Evolutionary conservation across 2,888 invertebrate species (phyloP).

Genomic region (Chloroclysta siterata): DNA sequence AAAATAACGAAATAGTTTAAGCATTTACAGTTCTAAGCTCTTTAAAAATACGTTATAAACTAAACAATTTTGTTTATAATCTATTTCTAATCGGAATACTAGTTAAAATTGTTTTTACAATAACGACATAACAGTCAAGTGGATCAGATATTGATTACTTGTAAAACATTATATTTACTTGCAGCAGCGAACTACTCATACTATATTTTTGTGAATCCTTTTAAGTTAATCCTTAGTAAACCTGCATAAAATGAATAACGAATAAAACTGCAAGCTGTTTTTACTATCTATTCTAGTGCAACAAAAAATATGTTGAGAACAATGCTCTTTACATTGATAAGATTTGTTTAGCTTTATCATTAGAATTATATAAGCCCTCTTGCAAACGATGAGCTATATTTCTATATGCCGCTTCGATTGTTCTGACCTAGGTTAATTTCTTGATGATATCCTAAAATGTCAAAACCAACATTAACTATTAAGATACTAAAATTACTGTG

Average conservation of each 20-base stretch:
- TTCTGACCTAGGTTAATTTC: too few relatives aligned
- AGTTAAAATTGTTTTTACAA: background rate
- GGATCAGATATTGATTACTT: background rate
- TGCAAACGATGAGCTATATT: background rate
- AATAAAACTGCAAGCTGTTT: constrained; percentile 15
- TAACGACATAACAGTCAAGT: too few relatives aligned
- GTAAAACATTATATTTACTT: background rate
- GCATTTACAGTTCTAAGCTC: background rate
- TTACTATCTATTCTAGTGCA: constrained; percentile 14
- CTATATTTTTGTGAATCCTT: background rate
- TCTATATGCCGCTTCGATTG: too few relatives aligned
- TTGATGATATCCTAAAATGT: too few relatives aligned
- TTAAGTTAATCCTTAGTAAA: background rate
- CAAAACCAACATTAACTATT: too few relatives aligned
- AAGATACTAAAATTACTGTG: too few relatives aligned
- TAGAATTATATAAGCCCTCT: background rate
- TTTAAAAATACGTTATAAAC: background rate
- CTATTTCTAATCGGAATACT: background rate
- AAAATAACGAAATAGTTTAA: background rate
- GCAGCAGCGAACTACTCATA: background rate
- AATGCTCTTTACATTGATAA: constrained; percentile 2
- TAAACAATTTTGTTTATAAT: background rate
- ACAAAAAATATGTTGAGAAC: constrained; percentile 11
- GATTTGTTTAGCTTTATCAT: background rate
- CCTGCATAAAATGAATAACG: background rate